These are phyloP conservation scores for Labrus mixtus DNA, from an alignment of 2,113 vertebrate species.

Conservation along the genomic window DNA sequence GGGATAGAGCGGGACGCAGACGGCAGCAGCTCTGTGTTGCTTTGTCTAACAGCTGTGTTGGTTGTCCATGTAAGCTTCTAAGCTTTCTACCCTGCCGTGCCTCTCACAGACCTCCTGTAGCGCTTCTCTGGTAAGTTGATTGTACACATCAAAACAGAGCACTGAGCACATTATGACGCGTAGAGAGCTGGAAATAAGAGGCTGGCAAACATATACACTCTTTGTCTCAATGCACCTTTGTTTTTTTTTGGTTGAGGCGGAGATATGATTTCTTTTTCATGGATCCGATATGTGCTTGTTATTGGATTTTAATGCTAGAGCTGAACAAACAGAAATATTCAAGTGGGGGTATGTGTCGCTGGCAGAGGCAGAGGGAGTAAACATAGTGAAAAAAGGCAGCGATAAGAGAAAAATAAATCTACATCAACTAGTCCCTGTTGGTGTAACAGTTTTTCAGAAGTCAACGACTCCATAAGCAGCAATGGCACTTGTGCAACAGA, in stretches of 20 bases:
- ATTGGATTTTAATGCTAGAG: slow-evolving; percentile 33
- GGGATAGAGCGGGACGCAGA: slow-evolving; percentile 29
- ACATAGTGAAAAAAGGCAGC: not conserved
- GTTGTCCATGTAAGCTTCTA: slow-evolving; percentile 65
- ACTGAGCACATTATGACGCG: slow-evolving; percentile 41
- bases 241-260: slow-evolving; percentile 3
- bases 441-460: slow-evolving; percentile 20
- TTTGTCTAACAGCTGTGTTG: slow-evolving; percentile 69
- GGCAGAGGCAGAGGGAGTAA: not conserved
- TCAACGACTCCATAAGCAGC: slow-evolving; percentile 8
- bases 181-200: slow-evolving; percentile 45
- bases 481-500: no score
- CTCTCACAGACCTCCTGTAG: slow-evolving; percentile 64
- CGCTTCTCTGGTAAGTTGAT: slow-evolving; percentile 59
- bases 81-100: slow-evolving; percentile 61
- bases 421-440: slow-evolving; percentile 9
- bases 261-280: slow-evolving; percentile 9
- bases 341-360: not conserved
- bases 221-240: slow-evolving; percentile 21
- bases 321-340: slow-evolving; percentile 16
- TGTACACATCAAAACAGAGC: slow-evolving; percentile 69
- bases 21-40: slow-evolving; percentile 35
- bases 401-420: slow-evolving; percentile 20
- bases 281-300: slow-evolving; percentile 37
- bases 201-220: slow-evolving; percentile 5